phyloP scores from a whole-genome alignment of 2,888 invertebrate species.

The Folsomia manolachei region DNA sequence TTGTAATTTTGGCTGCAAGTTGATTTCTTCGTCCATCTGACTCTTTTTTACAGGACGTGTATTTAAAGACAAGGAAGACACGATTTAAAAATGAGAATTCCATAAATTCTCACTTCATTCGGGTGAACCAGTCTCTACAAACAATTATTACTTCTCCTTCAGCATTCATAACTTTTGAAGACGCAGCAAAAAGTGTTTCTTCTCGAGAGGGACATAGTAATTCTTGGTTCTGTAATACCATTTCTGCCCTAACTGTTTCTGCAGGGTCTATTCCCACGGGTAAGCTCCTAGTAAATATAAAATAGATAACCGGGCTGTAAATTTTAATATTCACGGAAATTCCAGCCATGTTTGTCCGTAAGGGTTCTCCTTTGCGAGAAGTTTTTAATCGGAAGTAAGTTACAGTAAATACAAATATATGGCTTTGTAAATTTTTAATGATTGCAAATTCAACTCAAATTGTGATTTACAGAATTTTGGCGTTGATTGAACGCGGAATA shows the following conservation, averaged over 20 bases:
- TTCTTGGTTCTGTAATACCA: conserved; percentile 18
- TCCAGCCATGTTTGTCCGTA: conserved; percentile 34
- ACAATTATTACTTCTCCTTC: background rate
- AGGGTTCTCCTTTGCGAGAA: conserved; percentile 28
- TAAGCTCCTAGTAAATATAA: too few species aligned
- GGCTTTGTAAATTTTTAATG: background rate
- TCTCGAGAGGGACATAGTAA: conserved; percentile 8
- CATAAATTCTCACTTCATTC: background rate
- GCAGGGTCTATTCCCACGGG: conserved; percentile 9
- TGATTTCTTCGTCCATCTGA: too few species aligned
- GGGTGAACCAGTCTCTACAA: background rate
- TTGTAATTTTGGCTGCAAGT: too few species aligned
- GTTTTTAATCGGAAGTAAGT: conserved; percentile 36
- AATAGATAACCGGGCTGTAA: too few species aligned
- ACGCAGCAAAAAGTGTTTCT: conserved; percentile 23
- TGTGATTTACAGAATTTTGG: conserved; percentile 24
- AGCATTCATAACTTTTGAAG: conserved; percentile 29
- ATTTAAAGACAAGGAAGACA: background rate
- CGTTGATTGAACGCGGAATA: conserved; percentile 31
- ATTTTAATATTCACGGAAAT: too few species aligned
- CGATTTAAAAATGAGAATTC: background rate
- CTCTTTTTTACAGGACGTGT: conserved; percentile 12
- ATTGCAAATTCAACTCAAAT: too few species aligned
- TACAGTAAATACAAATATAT: background rate
- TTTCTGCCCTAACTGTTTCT: conserved; percentile 24